Evolutionary conservation across 2,113 vertebrate species (phyloP).

Genomic region (Pithys albifrons): DNA sequence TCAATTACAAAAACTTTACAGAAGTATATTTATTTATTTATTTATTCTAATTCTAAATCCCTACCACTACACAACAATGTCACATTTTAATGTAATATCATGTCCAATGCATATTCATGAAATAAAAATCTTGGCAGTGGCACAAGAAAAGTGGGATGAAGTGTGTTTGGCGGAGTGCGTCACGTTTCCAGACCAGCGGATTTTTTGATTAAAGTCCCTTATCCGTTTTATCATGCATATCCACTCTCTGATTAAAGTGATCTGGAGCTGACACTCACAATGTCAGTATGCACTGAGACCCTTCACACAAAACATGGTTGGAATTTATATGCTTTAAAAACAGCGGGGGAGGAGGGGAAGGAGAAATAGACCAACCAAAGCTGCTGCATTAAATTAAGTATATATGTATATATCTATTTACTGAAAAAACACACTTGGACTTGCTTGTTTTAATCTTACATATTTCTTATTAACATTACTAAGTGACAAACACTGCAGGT

Average conservation of each 20-base stretch:
- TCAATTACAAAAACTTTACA: constrained; percentile 69
- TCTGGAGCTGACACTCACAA: constrained; percentile 99
- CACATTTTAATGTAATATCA: constrained; percentile 91
- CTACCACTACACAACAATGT: constrained; percentile 81
- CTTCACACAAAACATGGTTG: constrained; percentile 87
- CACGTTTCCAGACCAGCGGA: constrained; percentile 99
- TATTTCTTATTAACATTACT: constrained; percentile 28
- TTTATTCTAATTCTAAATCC: constrained; percentile 77
- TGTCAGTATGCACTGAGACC: constrained; percentile 93
- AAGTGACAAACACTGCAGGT: constrained; percentile 4
- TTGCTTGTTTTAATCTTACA: neutral
- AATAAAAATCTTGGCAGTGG: constrained; percentile 85
- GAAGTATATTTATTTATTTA: constrained; percentile 56
- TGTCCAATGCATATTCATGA: constrained; percentile 97
- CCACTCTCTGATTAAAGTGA: constrained; percentile 99
- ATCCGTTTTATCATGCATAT: constrained; percentile 99
- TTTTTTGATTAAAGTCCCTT: constrained; percentile 99
- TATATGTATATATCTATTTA: neutral
- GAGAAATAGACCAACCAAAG: constrained; percentile 37
- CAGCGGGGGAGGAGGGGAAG: neutral
- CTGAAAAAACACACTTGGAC: neutral
- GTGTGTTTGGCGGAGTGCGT: constrained; percentile 97
- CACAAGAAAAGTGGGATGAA: constrained; percentile 87
- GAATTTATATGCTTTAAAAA: constrained; percentile 87
- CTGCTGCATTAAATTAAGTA: constrained; percentile 14